Evolutionary conservation across 2,888 invertebrate species (phyloP).

Genomic region (Ormyrus rosae): DNA sequence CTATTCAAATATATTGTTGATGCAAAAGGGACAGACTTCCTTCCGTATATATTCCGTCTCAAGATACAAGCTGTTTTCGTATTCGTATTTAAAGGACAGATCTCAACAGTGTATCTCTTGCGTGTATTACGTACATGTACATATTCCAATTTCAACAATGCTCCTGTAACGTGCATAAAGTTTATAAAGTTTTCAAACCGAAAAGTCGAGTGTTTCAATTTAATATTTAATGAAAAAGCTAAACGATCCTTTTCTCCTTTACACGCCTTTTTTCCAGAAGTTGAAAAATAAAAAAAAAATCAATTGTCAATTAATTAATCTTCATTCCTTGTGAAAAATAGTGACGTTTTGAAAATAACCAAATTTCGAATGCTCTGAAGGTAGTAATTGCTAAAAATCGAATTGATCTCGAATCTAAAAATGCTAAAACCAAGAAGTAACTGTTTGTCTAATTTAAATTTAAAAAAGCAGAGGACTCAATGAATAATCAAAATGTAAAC

Average conservation of each 20-base stretch:
- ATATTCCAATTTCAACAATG: conserved; percentile 36
- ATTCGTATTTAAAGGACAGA: not conserved
- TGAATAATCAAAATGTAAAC: conserved; percentile 66
- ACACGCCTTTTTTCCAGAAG: not conserved
- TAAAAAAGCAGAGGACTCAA: conserved; percentile 53
- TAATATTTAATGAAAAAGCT: not conserved
- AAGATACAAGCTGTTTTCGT: conserved; percentile 1
- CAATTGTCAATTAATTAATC: not conserved
- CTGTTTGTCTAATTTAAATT: not conserved
- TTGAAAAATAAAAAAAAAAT: not conserved
- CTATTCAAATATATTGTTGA: not conserved
- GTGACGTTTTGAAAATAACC: not conserved
- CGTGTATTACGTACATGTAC: not conserved
- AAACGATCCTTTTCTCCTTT: not conserved
- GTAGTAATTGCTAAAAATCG: conserved; percentile 16
- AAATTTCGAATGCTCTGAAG: conserved; percentile 22
- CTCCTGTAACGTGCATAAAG: conserved; percentile 32
- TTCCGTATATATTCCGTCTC: conserved; percentile 47
- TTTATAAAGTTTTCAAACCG: conserved; percentile 50
- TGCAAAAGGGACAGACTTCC: conserved; percentile 11
- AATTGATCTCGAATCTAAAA: conserved; percentile 7
- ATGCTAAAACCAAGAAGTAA: conserved; percentile 10
- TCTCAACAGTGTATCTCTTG: conserved; percentile 12
- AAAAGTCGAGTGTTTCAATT: not conserved
- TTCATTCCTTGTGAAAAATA: not conserved